phyloP scores from a whole-genome alignment of 2,797 vertebrate genomes.

The Bryconaethiops microstoma region DNA sequence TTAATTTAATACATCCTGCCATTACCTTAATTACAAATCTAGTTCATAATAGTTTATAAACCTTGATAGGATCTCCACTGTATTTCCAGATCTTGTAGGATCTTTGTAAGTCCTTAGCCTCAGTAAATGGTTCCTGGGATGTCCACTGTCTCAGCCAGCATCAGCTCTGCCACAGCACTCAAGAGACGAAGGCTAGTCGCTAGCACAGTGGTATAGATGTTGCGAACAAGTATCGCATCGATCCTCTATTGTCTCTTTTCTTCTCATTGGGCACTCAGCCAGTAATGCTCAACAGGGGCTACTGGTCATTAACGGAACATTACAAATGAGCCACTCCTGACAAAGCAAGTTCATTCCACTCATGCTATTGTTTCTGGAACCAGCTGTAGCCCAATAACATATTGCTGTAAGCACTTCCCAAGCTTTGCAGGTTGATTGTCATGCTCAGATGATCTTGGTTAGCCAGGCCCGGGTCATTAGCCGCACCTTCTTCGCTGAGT shows the following conservation, averaged over 20 bases:
- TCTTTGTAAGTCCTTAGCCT: too few species aligned
- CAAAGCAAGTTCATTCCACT: not conserved
- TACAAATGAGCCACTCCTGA: not conserved
- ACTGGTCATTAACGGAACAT: not conserved
- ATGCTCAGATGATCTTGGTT: not conserved
- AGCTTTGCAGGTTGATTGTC: not conserved
- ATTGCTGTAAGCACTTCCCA: not conserved
- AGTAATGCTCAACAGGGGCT: not conserved
- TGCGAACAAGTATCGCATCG: not conserved
- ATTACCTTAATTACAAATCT: too few species aligned
- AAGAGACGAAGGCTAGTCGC: not conserved
- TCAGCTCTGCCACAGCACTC: not conserved
- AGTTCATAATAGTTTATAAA: too few species aligned
- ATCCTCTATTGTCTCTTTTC: not conserved
- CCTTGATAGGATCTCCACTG: too few species aligned
- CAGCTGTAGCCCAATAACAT: not conserved
- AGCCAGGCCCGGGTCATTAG: not conserved
- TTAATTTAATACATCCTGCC: too few species aligned
- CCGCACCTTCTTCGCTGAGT: not conserved
- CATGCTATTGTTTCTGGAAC: not conserved
- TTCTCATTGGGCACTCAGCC: not conserved
- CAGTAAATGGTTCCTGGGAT: not conserved
- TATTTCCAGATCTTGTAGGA: too few species aligned
- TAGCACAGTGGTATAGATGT: too few species aligned
- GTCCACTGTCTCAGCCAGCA: not conserved